Base-by-base conservation (phyloP, 2,888 invertebrate genomes). In the Epirrhoe alternata region DNA sequence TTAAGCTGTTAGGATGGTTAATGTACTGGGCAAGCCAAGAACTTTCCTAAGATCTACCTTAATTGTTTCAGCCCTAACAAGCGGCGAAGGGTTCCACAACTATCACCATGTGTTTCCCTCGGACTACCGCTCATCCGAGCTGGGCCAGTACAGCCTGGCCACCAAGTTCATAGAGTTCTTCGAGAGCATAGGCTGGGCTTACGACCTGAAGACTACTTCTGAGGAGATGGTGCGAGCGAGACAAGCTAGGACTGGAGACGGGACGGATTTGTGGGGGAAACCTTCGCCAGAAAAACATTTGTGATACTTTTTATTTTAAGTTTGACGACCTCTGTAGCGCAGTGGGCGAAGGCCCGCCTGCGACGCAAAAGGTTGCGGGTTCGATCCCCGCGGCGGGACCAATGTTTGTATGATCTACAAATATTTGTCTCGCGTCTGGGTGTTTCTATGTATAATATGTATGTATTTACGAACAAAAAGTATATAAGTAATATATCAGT, bases 1-100 rank as follows among this genome's bases (percentile, higher is more conserved):
- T 24, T 24, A 24, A 24, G 24, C 24, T 24, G 24, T 3, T 24
- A 24, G n/a, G n/a, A n/a, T 24, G 24, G 24, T 24, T 24, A 24
- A 2, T 1, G 24, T 24, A 24, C 24, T 24, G 3, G 3, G 24
- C 24, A 24, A 24, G 24, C 24, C 24, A 24, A 24, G 24, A 24
- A 24, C 24, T 24, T 24, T 24, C 24, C 24, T 24, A 24, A 12
- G 38, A 42, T 12, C 38, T 42, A 12, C 2, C 3, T 1, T 42
- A 12, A 12, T 42, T 42, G 12, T 42, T 42, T 12, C 38, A 42
- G 38, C 38, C 12, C 12, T 42, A 12, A 42, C 38, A 4, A 42
- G 38, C 12, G 86, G 87, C 0, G 85, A 87, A 71, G 86, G 87
- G 0, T 87, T 81, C 66, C 87, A 87, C 45, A 88, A 87, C 38